Percentiles rank a stretch among this genome's conserved stretches.
Evolutionary conservation across 1,140 invertebrate species (phyloP).

Genomic region (Sycophila sp.): DNA sequence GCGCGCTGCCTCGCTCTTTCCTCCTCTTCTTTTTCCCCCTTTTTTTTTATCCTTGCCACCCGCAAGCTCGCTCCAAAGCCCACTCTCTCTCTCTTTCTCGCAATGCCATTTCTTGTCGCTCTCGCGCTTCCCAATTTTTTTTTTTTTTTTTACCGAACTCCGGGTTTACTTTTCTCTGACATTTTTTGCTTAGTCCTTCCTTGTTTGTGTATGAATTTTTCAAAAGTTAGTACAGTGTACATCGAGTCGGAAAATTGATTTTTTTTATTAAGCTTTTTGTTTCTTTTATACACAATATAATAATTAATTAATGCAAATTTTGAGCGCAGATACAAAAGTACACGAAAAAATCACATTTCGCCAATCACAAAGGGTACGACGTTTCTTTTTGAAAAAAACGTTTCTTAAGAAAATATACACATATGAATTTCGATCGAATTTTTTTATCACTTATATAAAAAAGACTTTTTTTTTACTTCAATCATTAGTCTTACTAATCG

Average conservation of each 20-base stretch:
- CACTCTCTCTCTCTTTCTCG: neutral
- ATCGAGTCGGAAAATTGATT: slow-evolving; percentile 33
- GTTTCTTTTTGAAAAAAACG: slow-evolving; percentile 36
- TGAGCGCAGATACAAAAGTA: slow-evolving; percentile 39
- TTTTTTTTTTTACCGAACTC: slow-evolving; percentile 6
- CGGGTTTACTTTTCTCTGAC: too few relatives aligned
- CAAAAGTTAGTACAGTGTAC: slow-evolving; percentile 43
- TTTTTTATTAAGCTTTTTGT: slow-evolving; percentile 28
- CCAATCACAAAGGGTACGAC: slow-evolving; percentile 25
- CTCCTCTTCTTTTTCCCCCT: too few relatives aligned
- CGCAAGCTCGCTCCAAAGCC: slow-evolving; percentile 57
- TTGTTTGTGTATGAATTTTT: too few relatives aligned
- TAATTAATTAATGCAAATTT: slow-evolving; percentile 31
- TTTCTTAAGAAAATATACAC: slow-evolving; percentile 16
- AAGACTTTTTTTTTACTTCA: slow-evolving; percentile 28
- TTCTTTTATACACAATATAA: slow-evolving; percentile 28
- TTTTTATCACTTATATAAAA: neutral
- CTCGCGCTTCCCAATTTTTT: slow-evolving; percentile 18
- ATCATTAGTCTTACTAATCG: too few relatives aligned
- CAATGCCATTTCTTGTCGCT: neutral
- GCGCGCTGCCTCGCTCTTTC: slow-evolving; percentile 27
- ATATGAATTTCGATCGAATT: slow-evolving; percentile 28
- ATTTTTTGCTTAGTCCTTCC: too few relatives aligned
- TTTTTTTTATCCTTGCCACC: slow-evolving; percentile 58
- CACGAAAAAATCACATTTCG: slow-evolving; percentile 39